phyloP scores from a whole-genome alignment of 2,888 invertebrate species.

The Athripsodes cinereus region DNA sequence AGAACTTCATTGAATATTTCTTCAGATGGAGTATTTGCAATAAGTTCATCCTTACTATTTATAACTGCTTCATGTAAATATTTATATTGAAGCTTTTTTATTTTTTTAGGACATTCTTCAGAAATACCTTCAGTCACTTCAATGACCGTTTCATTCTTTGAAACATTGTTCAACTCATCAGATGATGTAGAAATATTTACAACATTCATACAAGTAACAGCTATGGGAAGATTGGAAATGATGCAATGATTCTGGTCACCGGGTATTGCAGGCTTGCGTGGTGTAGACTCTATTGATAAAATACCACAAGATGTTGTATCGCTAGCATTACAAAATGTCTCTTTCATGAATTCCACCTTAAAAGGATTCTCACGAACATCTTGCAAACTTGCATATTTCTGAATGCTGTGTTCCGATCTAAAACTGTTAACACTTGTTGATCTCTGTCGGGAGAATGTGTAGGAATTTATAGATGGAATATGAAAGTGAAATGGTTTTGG shows the following conservation, averaged over 20 bases:
- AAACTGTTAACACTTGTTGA: conserved; percentile 4
- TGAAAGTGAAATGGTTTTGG: conserved; percentile 44
- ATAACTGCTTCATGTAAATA: not conserved
- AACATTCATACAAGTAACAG: not conserved
- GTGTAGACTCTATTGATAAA: not conserved
- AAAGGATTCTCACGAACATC: conserved; percentile 11
- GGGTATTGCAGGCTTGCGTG: not conserved
- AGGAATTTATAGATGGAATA: conserved; percentile 32
- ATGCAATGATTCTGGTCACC: not conserved
- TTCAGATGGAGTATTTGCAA: not conserved
- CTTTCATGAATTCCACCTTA: not conserved
- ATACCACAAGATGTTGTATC: not conserved
- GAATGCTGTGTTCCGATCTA: not conserved
- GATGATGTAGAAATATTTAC: not conserved
- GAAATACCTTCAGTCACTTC: not conserved
- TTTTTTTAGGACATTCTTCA: too few species aligned
- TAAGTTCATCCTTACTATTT: not conserved
- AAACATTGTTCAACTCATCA: not conserved
- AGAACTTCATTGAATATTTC: not conserved
- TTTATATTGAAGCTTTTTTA: too few species aligned
- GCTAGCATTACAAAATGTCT: not conserved
- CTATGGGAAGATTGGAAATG: not conserved
- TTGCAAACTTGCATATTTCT: conserved; percentile 1
- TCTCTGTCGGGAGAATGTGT: not conserved
- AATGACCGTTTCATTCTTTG: not conserved